phyloP scores from a whole-genome alignment of 2,113 vertebrate species.

The Eupsittula cactorum region DNA sequence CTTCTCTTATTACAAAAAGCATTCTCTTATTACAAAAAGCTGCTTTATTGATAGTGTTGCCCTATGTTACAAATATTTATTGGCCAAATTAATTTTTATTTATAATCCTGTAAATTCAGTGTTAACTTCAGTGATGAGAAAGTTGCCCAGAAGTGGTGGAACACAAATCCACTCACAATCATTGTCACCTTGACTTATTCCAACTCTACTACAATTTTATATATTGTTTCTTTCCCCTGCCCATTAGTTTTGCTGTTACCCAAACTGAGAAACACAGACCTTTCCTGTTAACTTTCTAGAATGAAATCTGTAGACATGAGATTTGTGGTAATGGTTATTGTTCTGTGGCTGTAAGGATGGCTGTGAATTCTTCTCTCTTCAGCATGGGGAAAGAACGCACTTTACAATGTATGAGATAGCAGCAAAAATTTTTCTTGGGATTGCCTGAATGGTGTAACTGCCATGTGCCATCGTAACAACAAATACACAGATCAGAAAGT shows the following conservation, averaged over 20 bases:
- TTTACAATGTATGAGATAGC: background rate
- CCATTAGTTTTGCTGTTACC: background rate
- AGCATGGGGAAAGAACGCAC: background rate
- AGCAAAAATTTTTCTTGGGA: background rate
- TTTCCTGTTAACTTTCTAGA: background rate
- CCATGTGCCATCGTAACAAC: background rate
- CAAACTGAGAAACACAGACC: background rate
- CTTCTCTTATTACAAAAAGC: background rate
- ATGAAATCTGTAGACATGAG: background rate
- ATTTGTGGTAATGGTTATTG: background rate
- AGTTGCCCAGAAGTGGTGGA: background rate
- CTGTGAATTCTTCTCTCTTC: background rate
- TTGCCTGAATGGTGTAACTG: background rate
- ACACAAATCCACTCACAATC: background rate
- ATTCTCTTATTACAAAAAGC: background rate
- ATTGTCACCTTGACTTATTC: background rate
- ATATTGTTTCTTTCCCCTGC: background rate
- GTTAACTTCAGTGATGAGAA: background rate
- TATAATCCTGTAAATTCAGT: background rate
- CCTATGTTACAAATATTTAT: background rate
- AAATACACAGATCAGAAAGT: background rate
- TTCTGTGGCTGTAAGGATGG: background rate
- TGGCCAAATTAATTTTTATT: background rate
- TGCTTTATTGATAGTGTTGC: background rate
- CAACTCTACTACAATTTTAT: background rate